Base-by-base conservation (phyloP, 1,140 invertebrate species). In the Dendrolimus punctatus region DNA sequence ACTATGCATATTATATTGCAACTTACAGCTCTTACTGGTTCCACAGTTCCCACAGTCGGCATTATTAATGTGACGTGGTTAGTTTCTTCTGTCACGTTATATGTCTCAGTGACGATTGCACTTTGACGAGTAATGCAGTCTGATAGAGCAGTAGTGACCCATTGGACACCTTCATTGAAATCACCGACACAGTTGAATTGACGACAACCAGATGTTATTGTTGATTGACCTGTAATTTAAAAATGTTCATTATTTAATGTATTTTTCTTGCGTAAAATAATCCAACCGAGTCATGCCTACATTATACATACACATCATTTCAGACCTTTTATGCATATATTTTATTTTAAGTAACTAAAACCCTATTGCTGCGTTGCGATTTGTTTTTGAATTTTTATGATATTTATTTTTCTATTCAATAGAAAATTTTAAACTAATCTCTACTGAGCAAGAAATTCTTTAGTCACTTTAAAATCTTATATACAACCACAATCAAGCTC, bases 81-180 rank as follows among this genome's bases (percentile, higher is more conserved):
- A 23, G 23, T 23, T 5, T 51, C 50, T 4, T 8, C 39, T n/a
- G 39, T 6, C 8, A 36, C 9, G 5, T n/a, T 10, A 5, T 9
- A 8, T 3, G 44, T 36, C 6, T 5, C 6, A 6, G 51, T 39
- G 3, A 47, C 8, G 6, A 6, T 41, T 10, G 5, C 6, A 8
- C 23, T 10, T 6, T 45, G 43, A 6, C 49, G 23, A 42, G 39
- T 6, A 7, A 38, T 56, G 49, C 76, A 82, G 37, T 57, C 61
- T 1, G 51, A 46, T 2, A 63, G 58, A 0, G 48, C 57, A 3
- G 66, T 77, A 9, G 63, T 71, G 7, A 83, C 57, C 71, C 69
- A 79, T 47, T 78, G 72, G 5, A 77, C 76, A 2, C 85, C 85
- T 10, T 80, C 73, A 58, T 82, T 80, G 62, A 75, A 87, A 55